phyloP scores from a whole-genome alignment of 2,888 invertebrate species.

The Craniophora ligustri region DNA sequence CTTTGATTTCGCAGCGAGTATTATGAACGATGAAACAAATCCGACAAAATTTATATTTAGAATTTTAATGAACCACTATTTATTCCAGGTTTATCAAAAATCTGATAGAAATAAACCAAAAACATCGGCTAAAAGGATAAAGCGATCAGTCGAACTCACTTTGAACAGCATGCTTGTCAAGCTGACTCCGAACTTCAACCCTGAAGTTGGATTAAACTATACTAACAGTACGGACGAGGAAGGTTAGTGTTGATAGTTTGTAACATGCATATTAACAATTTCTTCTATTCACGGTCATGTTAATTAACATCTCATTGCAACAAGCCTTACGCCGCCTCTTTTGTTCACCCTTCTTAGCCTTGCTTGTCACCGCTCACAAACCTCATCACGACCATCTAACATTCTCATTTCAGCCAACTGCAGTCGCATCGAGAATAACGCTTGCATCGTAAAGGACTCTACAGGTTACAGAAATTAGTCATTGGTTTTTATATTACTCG shows the following conservation, averaged over 20 bases:
- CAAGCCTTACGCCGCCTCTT: conserved; percentile 31
- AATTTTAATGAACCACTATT: not conserved
- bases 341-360: conserved; percentile 54
- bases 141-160: conserved; percentile 72
- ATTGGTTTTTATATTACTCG: conserved; percentile 55
- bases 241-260: conserved; percentile 51
- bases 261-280: conserved; percentile 5
- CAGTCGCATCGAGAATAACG: conserved; percentile 71
- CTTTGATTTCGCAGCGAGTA: too few species aligned
- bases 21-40: too few species aligned
- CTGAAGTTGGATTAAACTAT: conserved; percentile 64
- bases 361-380: conserved; percentile 56
- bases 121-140: conserved; percentile 50
- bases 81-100: conserved; percentile 75
- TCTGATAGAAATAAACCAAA: conserved; percentile 54
- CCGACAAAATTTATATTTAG: too few species aligned
- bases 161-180: conserved; percentile 79
- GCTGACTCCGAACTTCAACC: conserved; percentile 67
- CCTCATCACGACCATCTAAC: conserved; percentile 67
- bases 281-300: conserved; percentile 8
- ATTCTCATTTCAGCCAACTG: conserved; percentile 75
- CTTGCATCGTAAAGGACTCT: conserved; percentile 72
- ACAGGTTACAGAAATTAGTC: conserved; percentile 67
- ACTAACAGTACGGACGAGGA: conserved; percentile 71
- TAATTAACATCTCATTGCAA: conserved; percentile 11